Base-by-base conservation (phyloP, 2,888 invertebrate species). In the Andrena flavipes region DNA sequence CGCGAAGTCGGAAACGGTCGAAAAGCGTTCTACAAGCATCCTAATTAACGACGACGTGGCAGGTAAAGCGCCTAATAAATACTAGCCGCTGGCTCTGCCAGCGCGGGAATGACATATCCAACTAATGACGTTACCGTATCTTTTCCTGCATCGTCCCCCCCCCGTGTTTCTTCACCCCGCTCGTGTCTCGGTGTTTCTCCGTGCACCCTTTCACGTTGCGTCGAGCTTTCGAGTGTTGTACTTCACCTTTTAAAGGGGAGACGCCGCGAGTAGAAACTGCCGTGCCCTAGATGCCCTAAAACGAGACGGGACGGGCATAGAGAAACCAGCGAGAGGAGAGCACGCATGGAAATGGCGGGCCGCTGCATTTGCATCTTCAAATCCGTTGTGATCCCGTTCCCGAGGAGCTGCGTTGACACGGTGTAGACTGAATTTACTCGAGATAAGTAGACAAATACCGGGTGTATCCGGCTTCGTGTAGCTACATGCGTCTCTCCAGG, bases 381-480 rank as follows among this genome's bases (percentile, higher is more conserved):
- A 88, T 88, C 88, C 87, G 79, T 78, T 82, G 83, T 86, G 88
- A 88, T 88, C 83, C 86, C 70, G 56, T 63, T 64, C 48, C 56
- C 75, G 63, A 76, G 84, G 73, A 80, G 76, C 74, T 64, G 62
- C 86, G 87, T 87, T 87, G 86, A 88, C 87, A 86, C 82, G 80
- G 63, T 76, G 82, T 85, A 86, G 84, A 86, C 83, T 74, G 88
- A 88, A 86, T 88, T 88, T 86, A 82, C 88, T 69, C 81, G 75
- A 84, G 88, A 88, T 88, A 88, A 88, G 88, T 86, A 86, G 86
- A 88, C 88, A 88, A 88, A 88, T 86, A 88, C 86, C 77, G 67
- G 49, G 48, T 76, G 74, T 76, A 80, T 80, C 69, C 79, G 71
- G 54, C 76, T 78, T 73, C 79, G 60, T 72, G 80, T 26, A 63